Evolutionary conservation across 2,888 invertebrate species (phyloP).

Genomic region (Leptarthrus brevirostris): DNA sequence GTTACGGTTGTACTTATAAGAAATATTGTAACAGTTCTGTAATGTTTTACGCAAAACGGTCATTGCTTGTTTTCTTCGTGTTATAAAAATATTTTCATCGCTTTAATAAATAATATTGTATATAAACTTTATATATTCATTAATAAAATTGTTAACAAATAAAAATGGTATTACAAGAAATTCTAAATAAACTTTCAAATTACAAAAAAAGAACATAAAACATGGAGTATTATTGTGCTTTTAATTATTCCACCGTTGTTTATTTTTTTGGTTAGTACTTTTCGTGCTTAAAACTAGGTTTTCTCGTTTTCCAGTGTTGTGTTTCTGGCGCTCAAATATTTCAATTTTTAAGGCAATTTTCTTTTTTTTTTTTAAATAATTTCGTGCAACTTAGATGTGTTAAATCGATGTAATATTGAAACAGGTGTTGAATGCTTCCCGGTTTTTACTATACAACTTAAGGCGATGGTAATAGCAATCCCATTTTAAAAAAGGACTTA

Average conservation of each 20-base stretch:
- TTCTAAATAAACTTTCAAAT: background rate
- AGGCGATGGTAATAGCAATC: no score
- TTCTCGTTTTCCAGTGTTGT: background rate
- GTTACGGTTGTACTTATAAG: background rate
- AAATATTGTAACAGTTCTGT: background rate
- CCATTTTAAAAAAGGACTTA: no score
- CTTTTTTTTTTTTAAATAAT: constrained; percentile 5
- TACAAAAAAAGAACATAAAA: background rate
- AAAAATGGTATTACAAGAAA: background rate
- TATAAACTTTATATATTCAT: background rate
- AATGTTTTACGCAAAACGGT: background rate
- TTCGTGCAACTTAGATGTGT: background rate
- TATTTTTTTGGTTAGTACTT: background rate
- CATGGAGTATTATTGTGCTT: constrained; percentile 34
- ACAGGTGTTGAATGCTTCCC: no score
- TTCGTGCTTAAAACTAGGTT: background rate
- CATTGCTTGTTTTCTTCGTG: background rate
- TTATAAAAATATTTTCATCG: constrained; percentile 26
- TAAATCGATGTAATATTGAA: no score
- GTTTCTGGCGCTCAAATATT: background rate
- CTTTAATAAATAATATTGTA: background rate
- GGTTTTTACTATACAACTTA: no score
- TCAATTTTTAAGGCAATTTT: background rate
- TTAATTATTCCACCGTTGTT: constrained; percentile 4
- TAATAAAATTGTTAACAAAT: background rate